phyloP scores from a whole-genome alignment of 2,113 vertebrate species.

The Brachypteracias leptosomus region DNA sequence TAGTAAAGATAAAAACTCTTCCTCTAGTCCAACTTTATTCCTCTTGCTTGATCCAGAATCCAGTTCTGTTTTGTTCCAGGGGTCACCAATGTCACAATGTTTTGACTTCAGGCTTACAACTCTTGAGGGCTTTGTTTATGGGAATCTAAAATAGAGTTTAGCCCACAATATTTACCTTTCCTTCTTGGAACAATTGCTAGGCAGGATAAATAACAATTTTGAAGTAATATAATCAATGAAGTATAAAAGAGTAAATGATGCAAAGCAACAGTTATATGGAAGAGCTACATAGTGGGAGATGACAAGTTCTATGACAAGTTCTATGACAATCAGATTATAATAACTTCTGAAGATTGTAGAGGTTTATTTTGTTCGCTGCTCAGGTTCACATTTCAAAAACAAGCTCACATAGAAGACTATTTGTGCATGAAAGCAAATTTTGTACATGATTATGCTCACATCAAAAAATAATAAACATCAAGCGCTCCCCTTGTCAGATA shows the following conservation, averaged over 20 bases:
- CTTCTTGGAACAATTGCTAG: neutral
- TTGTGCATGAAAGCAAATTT: slow-evolving; percentile 38
- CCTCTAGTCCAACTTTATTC: neutral
- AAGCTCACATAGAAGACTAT: slow-evolving; percentile 25
- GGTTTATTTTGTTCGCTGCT: neutral
- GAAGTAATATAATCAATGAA: slow-evolving; percentile 2
- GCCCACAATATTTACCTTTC: slow-evolving; percentile 3
- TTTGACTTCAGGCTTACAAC: neutral
- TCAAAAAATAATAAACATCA: slow-evolving; percentile 67
- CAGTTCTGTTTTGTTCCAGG: neutral
- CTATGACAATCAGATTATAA: slow-evolving; percentile 34
- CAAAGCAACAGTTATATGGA: slow-evolving; percentile 4
- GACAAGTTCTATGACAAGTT: slow-evolving; percentile 26
- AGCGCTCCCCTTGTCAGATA: slow-evolving; percentile 38
- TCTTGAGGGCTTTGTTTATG: neutral
- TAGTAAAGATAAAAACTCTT: neutral
- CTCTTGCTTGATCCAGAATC: neutral
- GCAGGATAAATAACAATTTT: slow-evolving; percentile 6
- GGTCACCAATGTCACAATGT: neutral
- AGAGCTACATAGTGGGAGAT: neutral
- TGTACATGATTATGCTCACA: slow-evolving; percentile 28
- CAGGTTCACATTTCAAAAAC: slow-evolving; percentile 37
- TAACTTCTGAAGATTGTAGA: neutral
- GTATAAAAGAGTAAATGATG: slow-evolving; percentile 5
- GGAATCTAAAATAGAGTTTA: neutral